Conservation (phyloP, 2,797 vertebrate genomes). For the Cygnus olor region DNA sequence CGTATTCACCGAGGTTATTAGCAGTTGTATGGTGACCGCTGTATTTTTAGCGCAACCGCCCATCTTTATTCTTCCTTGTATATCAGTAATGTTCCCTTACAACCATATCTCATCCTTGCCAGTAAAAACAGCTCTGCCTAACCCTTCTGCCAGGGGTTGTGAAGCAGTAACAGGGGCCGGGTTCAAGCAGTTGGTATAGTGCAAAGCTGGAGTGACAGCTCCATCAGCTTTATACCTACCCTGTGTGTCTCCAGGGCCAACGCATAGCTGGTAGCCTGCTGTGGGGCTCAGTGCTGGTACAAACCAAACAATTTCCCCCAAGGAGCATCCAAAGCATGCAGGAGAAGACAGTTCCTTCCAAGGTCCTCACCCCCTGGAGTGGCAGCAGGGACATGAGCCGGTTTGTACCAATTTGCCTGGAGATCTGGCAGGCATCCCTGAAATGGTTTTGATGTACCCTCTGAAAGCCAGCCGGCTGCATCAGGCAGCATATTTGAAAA, state of each 20-base stretch:
- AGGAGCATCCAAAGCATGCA: background rate
- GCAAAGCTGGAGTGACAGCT: background rate
- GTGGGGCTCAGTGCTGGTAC: background rate
- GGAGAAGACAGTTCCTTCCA: background rate
- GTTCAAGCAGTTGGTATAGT: background rate
- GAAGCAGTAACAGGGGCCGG: background rate
- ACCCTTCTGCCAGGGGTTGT: background rate
- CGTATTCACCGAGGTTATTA: background rate
- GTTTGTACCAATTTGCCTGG: background rate
- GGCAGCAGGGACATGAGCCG: background rate
- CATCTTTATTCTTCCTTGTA: background rate
- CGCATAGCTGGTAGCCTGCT: background rate
- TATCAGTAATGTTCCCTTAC: background rate
- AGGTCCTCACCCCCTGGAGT: background rate
- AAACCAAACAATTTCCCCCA: background rate
- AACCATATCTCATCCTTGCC: background rate
- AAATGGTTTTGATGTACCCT: background rate
- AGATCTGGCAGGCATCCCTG: background rate
- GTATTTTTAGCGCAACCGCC: background rate
- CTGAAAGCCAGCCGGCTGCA: fast-evolving
- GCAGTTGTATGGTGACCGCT: background rate
- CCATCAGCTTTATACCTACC: background rate
- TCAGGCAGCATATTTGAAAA: background rate
- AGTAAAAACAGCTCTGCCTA: constrained; percentile 22
- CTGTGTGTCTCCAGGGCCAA: background rate